These are phyloP conservation scores for Sebastes ruberrimus DNA, from an alignment of 2,797 vertebrate species.

Conservation along the genomic window DNA sequence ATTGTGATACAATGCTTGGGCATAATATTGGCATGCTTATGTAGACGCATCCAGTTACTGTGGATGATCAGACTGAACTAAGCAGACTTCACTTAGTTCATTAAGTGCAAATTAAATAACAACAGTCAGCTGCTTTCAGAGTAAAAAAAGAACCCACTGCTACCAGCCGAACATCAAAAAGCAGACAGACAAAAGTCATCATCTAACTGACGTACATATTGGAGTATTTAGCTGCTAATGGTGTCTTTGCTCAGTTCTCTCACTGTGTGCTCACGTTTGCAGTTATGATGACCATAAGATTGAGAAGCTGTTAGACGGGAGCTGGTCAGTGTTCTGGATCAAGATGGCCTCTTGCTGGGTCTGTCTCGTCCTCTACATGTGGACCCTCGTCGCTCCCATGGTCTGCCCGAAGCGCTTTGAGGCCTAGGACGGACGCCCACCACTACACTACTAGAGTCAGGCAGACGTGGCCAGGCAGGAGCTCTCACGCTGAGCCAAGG, in stretches of 20 bases:
- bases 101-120: background rate
- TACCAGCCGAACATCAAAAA: no score
- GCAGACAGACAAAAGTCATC: no score
- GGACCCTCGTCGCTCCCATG: slow-evolving; percentile 91
- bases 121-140: no score
- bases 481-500: slow-evolving; percentile 51
- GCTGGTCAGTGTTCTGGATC: slow-evolving; percentile 96
- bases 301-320: slow-evolving; percentile 91
- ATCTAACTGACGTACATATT: no score
- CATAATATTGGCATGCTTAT: background rate
- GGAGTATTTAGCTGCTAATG: background rate
- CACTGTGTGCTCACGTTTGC: slow-evolving; percentile 20
- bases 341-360: slow-evolving; percentile 97
- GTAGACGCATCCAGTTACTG: background rate
- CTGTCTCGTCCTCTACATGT: slow-evolving; percentile 90
- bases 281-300: slow-evolving; percentile 92
- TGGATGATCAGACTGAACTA: background rate
- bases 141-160: no score
- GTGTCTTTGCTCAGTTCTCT: background rate
- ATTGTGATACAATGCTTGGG: background rate
- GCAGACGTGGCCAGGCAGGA: slow-evolving; percentile 22
- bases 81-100: background rate
- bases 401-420: slow-evolving; percentile 90
- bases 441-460: background rate
- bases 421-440: slow-evolving; percentile 77